phyloP scores from a whole-genome alignment of 2,113 vertebrate species.

The Notechis scutatus region DNA sequence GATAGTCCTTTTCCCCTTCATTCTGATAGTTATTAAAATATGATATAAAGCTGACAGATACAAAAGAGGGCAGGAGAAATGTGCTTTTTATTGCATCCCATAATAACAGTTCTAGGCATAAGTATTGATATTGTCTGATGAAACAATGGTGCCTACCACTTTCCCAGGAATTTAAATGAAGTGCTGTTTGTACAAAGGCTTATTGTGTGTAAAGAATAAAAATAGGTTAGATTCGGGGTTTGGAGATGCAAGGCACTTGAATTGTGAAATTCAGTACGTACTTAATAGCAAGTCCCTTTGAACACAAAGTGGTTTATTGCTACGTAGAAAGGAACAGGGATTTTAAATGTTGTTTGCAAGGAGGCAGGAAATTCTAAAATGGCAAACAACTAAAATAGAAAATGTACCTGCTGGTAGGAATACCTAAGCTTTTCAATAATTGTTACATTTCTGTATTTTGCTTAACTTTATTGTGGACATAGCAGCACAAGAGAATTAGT shows the following conservation, averaged over 20 bases:
- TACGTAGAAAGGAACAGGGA: background rate
- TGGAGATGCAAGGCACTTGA: background rate
- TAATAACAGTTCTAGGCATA: background rate
- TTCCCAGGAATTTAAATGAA: background rate
- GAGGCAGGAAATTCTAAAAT: background rate
- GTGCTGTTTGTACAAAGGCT: background rate
- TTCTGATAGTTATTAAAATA: constrained; percentile 6
- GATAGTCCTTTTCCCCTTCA: background rate
- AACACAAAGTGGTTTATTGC: background rate
- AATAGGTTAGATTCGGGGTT: background rate
- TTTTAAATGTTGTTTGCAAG: background rate
- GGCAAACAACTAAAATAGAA: background rate
- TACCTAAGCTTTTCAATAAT: background rate
- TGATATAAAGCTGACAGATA: background rate
- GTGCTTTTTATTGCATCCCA: constrained; percentile 9
- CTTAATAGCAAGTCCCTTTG: background rate
- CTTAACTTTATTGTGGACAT: background rate
- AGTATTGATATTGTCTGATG: background rate
- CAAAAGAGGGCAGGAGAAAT: background rate
- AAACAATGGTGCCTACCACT: background rate
- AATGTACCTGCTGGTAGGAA: background rate
- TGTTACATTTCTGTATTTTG: background rate
- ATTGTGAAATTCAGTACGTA: background rate
- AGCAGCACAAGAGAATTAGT: too few relatives aligned
- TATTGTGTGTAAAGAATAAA: background rate